These are phyloP conservation scores for Oryzias curvinotus DNA, from an alignment of 2,113 vertebrate species.

Conservation along the genomic window DNA sequence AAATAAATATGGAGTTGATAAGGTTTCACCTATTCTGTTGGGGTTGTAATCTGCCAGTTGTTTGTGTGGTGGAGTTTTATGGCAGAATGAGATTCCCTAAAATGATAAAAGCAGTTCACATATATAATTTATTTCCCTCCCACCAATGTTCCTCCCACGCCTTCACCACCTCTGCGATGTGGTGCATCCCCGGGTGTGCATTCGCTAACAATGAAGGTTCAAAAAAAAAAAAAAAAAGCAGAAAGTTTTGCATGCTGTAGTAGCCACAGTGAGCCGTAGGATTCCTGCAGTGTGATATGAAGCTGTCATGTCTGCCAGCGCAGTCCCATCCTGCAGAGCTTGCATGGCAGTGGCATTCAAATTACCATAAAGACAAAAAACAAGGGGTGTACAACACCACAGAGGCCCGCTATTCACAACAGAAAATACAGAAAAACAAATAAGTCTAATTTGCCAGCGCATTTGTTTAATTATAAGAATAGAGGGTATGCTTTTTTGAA, in stretches of 20 bases:
- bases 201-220: conserved; percentile 32
- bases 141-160: not conserved
- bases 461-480: conserved; percentile 41
- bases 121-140: too few species aligned
- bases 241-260: conserved; percentile 23
- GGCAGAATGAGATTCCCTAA: too few species aligned
- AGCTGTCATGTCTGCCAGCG: conserved; percentile 28
- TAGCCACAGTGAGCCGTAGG: conserved; percentile 47
- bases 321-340: conserved; percentile 24
- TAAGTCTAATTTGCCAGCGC: conserved; percentile 45
- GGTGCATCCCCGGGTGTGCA: conserved; percentile 4
- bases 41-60: too few species aligned
- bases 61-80: too few species aligned
- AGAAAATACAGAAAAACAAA: conserved; percentile 33
- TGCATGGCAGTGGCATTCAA: conserved; percentile 18
- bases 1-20: too few species aligned
- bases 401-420: conserved; percentile 8
- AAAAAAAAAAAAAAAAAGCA: conserved; percentile 21
- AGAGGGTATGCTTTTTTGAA: conserved; percentile 27
- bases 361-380: conserved; percentile 44
- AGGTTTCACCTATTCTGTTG: too few species aligned
- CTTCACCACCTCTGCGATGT: conserved; percentile 1
- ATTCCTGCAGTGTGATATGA: conserved; percentile 56
- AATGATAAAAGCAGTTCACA: too few species aligned
- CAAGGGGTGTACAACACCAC: conserved; percentile 19